Base-by-base conservation (phyloP, 2,113 vertebrate species). In the Pachypanchax playfairii region DNA sequence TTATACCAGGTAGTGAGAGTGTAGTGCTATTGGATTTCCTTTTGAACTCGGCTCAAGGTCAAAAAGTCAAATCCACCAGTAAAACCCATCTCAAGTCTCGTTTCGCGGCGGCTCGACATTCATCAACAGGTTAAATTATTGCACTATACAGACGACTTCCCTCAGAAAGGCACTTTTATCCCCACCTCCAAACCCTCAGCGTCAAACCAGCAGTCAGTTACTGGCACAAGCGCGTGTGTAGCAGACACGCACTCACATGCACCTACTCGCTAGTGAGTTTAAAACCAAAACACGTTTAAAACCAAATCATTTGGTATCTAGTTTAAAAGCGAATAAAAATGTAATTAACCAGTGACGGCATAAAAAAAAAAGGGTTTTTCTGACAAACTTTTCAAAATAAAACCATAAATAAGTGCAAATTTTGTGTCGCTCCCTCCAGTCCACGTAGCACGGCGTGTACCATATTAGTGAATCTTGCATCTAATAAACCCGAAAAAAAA, bases 151-250 rank as follows among this genome's bases (percentile, higher is more conserved):
- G 67, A 79, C 67, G 67, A 79, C 67, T 80, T 87, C 84, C 85
- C 85, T 83, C 85, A 80, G 63, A 91, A 93, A 93, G 91, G 91
- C 91, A 92, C 91, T 92, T 88, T 91, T 78, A 84, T 60, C 70
- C 52, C 69, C n/a, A 58, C 51, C 49, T 55, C 74, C 59, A 28
- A 52, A 49, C 42, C 77, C 84, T 49, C 62, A 26, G 44, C 56
- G 56, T 58, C 66, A 22, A 35, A 73, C 60, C 63, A 66, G 63
- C 73, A 3, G 46, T 55, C 22, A 52, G 62, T 80, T 50, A 65
- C 73, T 51, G 64, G 54, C 61, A 75, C 11, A n/a, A 47, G 70
- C 59, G 77, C 17, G 17, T 50, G 70, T 59, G 74, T 13, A 65
- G 29, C 51, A 55, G 70, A 46, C 52, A 55, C 64, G 31, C 63